A percentile compares a stretch with the other conserved stretches of the same genome.
Evolutionary conservation across 2,113 vertebrate species (phyloP).

Genomic region (Misgurnus anguillicaudatus): DNA sequence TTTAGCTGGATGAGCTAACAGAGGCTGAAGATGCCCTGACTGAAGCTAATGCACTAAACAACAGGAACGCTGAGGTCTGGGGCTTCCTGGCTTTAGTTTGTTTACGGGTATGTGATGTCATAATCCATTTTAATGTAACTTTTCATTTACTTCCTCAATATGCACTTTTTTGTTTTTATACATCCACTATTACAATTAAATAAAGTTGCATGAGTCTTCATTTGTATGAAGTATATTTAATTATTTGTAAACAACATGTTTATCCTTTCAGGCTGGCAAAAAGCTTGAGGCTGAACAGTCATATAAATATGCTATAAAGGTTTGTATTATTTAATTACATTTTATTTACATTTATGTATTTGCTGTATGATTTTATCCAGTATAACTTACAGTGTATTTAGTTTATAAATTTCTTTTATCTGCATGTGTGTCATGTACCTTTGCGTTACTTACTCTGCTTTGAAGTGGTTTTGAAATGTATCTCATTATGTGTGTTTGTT

Average conservation of each 20-base stretch:
- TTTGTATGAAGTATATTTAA: too few species aligned
- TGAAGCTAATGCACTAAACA: conserved; percentile 86
- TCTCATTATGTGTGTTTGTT: neutral
- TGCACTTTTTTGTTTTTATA: neutral
- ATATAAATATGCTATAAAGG: conserved; percentile 85
- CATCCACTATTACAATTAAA: too few species aligned
- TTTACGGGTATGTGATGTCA: conserved; percentile 77
- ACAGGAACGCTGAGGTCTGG: conserved; percentile 88
- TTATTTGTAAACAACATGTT: neutral
- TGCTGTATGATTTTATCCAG: too few species aligned
- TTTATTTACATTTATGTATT: too few species aligned
- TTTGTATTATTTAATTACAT: conserved; percentile 63
- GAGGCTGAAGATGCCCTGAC: conserved; percentile 89
- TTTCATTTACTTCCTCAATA: neutral
- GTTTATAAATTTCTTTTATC: too few species aligned
- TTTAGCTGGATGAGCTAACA: conserved; percentile 80
- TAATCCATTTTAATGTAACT: neutral
- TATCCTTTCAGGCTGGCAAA: conserved; percentile 77
- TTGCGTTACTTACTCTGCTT: neutral
- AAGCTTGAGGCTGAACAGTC: conserved; percentile 86
- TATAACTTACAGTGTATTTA: too few species aligned
- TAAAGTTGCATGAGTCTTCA: too few species aligned
- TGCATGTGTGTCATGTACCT: too few species aligned
- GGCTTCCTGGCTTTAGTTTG: conserved; percentile 86
- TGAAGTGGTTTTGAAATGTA: too few species aligned